Base-by-base conservation (phyloP, 2,113 vertebrate genomes). In the Panthera tigris region DNA sequence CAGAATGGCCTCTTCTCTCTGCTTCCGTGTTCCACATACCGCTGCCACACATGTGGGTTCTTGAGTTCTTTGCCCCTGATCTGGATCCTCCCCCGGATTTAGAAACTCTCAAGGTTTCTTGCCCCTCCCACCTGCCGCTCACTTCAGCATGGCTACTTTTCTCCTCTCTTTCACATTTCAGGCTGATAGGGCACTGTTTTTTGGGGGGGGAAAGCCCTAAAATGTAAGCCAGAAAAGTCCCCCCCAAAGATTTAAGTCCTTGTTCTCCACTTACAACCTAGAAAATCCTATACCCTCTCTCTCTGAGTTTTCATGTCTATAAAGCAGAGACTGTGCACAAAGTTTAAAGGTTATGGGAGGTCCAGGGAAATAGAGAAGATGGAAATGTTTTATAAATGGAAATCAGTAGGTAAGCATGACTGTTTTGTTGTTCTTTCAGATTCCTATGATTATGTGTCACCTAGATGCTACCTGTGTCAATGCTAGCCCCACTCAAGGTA, bases 71-170 rank as follows among this genome's bases (percentile, higher is more conserved):
- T 69, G n/a, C 65, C 73, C 27, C 2, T 88, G 2, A 36, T 31
- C 50, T 45, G 27, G 15, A 39, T 63, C 36, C 65, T 89, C 31
- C 18, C 74, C 36, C 18, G 71, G 41, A 65, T 55, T 25, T 12
- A 92, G 85, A 71, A 50, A 11, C 0, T 33, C 14, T 27, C 12
- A 68, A 39, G 18, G 13, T 10, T 41, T 76, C 78, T 90, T 18
- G 21, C 5, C 9, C 3, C 1, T 29, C 14, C 23, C 23, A 4
- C 1, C 9, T 23, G 1, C n/a, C 27, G 33, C 27, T 78, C 65
- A 89, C 48, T 33, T 76, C n/a, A 13, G 21, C 50, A n/a, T 11
- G 14, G 23, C 16, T 11, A 48, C 10, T 71, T 50, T 80, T 82
- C 23, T 33, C 57, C 8, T 68, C n/a, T 14, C 73, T 33, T 68